Percentiles rank a stretch among this genome's conserved stretches.
Evolutionary conservation across 2,888 invertebrate species (phyloP).

Genomic region (Phragmatobia fuliginosa): DNA sequence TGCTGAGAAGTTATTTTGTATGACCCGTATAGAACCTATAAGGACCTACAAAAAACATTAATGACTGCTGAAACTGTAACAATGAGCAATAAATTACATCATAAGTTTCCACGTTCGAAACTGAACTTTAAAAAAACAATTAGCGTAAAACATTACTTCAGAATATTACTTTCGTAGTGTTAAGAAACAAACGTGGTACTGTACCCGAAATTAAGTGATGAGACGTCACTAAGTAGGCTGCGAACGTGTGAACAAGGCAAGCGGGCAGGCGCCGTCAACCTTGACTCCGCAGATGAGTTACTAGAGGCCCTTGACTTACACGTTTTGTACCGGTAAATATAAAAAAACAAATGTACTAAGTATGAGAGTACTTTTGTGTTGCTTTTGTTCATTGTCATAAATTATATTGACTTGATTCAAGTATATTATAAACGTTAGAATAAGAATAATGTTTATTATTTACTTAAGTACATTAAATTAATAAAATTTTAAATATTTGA

Average conservation of each 20-base stretch:
- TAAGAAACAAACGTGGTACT: constrained; percentile 40
- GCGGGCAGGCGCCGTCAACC: constrained; percentile 62
- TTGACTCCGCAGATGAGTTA: constrained; percentile 52
- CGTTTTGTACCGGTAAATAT: neutral
- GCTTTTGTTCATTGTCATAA: neutral
- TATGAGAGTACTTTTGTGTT: neutral
- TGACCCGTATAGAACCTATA: neutral
- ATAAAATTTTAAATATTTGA: too few relatives aligned
- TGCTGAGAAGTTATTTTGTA: neutral
- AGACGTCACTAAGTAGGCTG: constrained; percentile 51
- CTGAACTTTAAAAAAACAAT: neutral
- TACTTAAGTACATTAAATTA: too few relatives aligned
- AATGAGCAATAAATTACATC: constrained; percentile 1
- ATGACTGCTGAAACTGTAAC: neutral
- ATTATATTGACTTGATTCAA: neutral
- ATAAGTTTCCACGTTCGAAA: neutral
- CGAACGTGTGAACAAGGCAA: constrained; percentile 55
- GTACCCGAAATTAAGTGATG: constrained; percentile 55
- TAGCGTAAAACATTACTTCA: constrained; percentile 14
- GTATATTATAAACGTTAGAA: neutral
- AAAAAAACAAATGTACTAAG: neutral
- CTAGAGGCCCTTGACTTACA: constrained; percentile 29
- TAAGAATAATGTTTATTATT: too few relatives aligned
- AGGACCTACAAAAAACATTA: neutral
- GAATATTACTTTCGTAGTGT: constrained; percentile 24